Evolutionary conservation across 2,113 vertebrate genomes (phyloP), one percentile per base, ranked within the genome.

Genomic region (Lepus europaeus): DNA sequence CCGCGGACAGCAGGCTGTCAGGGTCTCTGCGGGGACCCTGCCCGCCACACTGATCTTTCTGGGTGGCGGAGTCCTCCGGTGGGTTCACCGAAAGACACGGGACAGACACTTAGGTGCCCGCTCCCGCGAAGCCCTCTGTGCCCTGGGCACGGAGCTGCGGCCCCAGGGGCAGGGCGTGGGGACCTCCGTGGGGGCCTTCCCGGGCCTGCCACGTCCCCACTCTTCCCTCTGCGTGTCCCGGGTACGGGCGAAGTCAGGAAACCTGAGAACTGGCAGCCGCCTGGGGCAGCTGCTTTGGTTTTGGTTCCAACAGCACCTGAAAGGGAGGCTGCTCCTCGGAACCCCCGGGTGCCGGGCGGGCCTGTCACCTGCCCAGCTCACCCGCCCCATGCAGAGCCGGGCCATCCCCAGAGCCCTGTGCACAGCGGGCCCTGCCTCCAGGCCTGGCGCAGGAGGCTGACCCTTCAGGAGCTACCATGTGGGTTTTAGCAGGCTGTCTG

Each of bases 151-250:
- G 6, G 45, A 3, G 11, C 61, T 3, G 3, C 0, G 3, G 0
- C 5, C 19, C 25, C 8, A 4, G 23, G 14, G 8, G 12, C 10
- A 11, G 11, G 49, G 29, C 1, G 1, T 0, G 0, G 7, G 3
- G 25, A 6, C 56, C 70, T 27, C 20, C 0, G 0, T 0, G 0
- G 29, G 27, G 70, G 22, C 87, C 59, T 14, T 29, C 17, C 27
- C 12, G 0, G 87, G n/a, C 76, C 12, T 2, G 12, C 76, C 1
- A 3, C 4, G 0, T 14, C 7, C 49, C 33, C 78, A 8, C 29
- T 3, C 23, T 33, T 8, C 33, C 5, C 61, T 69, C 72, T 78
- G 69, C 64, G 76, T 56, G 53, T 64, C 22, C 73, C 4, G 3
- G 6, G 29, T 19, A 10, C 68, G 72, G 29, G 27, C 22, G n/a